Evolutionary conservation across 2,797 vertebrate species (phyloP).

Genomic region (Erithacus rubecula): DNA sequence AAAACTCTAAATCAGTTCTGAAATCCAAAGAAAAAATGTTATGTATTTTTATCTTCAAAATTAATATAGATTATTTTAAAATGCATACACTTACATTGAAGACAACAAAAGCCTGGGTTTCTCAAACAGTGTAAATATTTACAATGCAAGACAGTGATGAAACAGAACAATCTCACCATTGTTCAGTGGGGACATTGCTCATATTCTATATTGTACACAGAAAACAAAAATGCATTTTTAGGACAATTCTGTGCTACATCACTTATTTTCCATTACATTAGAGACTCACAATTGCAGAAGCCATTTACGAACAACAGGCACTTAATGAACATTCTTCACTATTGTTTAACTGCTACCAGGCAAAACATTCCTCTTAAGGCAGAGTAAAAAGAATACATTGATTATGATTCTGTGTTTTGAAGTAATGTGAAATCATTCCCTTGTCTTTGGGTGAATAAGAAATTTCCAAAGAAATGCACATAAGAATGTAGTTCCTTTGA

Average conservation of each 20-base stretch:
- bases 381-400: not conserved
- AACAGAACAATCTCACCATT: constrained; percentile 16
- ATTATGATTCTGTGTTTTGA: not conserved
- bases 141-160: not conserved
- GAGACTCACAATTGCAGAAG: not conserved
- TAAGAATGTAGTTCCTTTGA: not conserved
- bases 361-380: not conserved
- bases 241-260: not conserved
- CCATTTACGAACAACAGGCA: not conserved
- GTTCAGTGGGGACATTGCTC: constrained; percentile 8
- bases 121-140: constrained; percentile 22
- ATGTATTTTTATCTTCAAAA: not conserved
- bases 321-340: not conserved
- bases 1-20: not conserved
- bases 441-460: not conserved
- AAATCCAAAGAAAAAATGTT: not conserved
- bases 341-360: constrained; percentile 7
- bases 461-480: not conserved
- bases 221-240: constrained; percentile 36
- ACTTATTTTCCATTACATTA: constrained; percentile 32
- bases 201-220: constrained; percentile 27
- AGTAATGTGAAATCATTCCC: not conserved
- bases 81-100: not conserved
- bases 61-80: not conserved
- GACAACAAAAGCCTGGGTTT: not conserved